Conservation (phyloP, 2,113 vertebrate genomes). For the Callaeas wilsoni region DNA sequence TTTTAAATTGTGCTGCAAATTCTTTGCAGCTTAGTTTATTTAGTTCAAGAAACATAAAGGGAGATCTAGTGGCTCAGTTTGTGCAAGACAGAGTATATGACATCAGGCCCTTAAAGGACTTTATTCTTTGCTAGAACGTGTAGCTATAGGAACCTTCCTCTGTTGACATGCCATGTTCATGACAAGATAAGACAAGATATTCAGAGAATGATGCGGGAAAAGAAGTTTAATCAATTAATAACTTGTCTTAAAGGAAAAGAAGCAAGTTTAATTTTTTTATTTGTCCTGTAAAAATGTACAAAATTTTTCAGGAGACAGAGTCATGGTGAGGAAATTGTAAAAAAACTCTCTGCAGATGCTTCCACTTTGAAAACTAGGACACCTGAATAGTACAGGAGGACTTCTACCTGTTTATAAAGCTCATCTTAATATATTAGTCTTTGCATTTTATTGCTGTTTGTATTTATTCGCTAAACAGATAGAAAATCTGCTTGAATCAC, state of each 20-base stretch:
- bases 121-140: not conserved
- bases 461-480: not conserved
- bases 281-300: not conserved
- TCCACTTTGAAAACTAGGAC: not conserved
- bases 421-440: not conserved
- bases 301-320: not conserved
- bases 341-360: not conserved
- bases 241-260: not conserved
- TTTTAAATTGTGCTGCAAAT: not conserved
- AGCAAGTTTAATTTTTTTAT: not conserved
- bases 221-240: not conserved
- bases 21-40: not conserved
- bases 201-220: not conserved
- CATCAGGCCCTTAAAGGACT: not conserved
- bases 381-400: not conserved
- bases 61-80: not conserved
- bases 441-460: not conserved
- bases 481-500: not conserved
- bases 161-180: not conserved
- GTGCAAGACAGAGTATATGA: not conserved
- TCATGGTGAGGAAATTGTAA: not conserved
- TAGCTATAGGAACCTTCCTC: not conserved
- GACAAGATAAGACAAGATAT: not conserved
- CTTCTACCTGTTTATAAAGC: not conserved
- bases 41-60: not conserved